These are phyloP conservation scores for Urechis unicinctus DNA, from an alignment of 2,888 invertebrate species.

Conservation along the genomic window DNA sequence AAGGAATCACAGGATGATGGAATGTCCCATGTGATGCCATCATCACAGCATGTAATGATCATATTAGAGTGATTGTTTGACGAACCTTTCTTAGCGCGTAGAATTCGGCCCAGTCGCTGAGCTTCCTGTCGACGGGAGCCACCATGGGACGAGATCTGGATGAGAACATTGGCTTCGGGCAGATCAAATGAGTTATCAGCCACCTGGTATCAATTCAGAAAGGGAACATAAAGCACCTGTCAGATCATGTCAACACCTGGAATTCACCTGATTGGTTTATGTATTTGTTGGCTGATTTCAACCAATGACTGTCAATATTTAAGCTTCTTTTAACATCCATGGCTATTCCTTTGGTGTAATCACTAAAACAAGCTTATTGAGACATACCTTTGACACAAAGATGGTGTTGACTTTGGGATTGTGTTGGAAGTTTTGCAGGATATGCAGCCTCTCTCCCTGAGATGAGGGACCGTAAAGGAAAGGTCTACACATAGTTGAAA, in stretches of 20 bases:
- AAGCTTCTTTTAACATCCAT: background rate
- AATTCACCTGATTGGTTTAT: no score
- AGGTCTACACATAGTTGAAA: constrained; percentile 58
- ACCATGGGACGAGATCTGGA: constrained; percentile 98
- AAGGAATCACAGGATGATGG: no score
- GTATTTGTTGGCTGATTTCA: no score
- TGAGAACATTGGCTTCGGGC: constrained; percentile 97
- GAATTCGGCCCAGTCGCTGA: constrained; percentile 90
- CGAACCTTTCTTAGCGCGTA: constrained; percentile 90
- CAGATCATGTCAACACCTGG: no score
- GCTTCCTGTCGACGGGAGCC: constrained; percentile 97
- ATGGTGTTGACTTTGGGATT: constrained; percentile 98
- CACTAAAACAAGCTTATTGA: no score
- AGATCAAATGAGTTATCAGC: constrained; percentile 99
- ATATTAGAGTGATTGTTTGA: no score
- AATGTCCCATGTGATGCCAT: no score
- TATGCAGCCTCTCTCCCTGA: constrained; percentile 91
- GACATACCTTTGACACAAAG: constrained; percentile 90
- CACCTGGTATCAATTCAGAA: constrained; percentile 51
- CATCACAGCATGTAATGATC: no score
- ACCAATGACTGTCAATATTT: background rate
- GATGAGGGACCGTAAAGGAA: constrained; percentile 98
- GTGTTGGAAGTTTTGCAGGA: constrained; percentile 96
- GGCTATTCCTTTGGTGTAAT: no score
- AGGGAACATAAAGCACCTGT: no score